Percentiles rank a stretch among this genome's conserved stretches.
Evolutionary conservation across 2,888 invertebrate species (phyloP).

Genomic region (Phengaris alcon): DNA sequence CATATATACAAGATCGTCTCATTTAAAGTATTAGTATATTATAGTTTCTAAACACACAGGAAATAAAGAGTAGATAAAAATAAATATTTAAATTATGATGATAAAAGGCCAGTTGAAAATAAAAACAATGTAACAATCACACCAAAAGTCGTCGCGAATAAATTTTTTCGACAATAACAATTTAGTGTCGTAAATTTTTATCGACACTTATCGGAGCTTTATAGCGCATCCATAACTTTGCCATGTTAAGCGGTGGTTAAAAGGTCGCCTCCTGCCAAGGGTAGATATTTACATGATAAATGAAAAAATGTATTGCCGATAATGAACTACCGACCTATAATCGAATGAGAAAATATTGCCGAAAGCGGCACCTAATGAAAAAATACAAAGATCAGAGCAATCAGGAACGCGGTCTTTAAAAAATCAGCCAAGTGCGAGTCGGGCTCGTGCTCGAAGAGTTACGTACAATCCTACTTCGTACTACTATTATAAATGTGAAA

Average conservation of each 20-base stretch:
- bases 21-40: too few relatives aligned
- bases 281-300: slow-evolving; percentile 16
- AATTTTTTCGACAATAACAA: slow-evolving; percentile 22
- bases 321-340: background rate
- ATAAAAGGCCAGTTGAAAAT: background rate
- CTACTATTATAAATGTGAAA: too few relatives aligned
- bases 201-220: slow-evolving; percentile 2
- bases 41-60: too few relatives aligned
- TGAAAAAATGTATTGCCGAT: slow-evolving; percentile 17
- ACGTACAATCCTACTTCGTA: too few relatives aligned
- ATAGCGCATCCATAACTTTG: slow-evolving; percentile 3
- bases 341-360: background rate
- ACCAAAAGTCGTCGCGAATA: background rate
- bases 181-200: slow-evolving; percentile 20
- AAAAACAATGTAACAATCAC: background rate
- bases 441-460: too few relatives aligned
- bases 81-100: background rate
- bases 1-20: too few relatives aligned
- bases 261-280: slow-evolving; percentile 12
- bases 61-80: background rate
- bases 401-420: background rate
- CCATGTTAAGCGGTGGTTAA: slow-evolving; percentile 9
- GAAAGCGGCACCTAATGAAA: slow-evolving; percentile 11
- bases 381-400: slow-evolving; percentile 15
- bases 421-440: too few relatives aligned